A percentile compares a stretch with the other conserved stretches of the same genome.
Conservation (phyloP, 2,888 invertebrate genomes). For the Perizoma affinitatum region DNA sequence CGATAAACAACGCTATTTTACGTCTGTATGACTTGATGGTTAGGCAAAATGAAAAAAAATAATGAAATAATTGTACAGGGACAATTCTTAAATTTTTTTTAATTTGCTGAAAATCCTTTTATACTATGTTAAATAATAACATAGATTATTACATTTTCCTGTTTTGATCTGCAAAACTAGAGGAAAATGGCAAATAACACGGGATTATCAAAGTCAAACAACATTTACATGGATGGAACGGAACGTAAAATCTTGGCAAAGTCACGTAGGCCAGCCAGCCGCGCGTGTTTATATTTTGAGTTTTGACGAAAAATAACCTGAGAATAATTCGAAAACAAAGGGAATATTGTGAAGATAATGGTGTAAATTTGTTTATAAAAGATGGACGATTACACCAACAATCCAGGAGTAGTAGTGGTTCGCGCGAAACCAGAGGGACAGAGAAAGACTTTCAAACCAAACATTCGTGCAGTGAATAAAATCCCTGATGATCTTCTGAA, state of each 20-base stretch:
- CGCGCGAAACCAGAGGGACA: slow-evolving; percentile 89
- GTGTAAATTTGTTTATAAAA: slow-evolving; percentile 23
- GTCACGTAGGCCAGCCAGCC: slow-evolving; percentile 80
- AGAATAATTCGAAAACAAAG: slow-evolving; percentile 16
- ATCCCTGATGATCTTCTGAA: slow-evolving; percentile 92
- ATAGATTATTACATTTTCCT: no score
- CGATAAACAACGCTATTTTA: no score
- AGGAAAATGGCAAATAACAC: no score
- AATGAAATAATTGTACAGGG: no score
- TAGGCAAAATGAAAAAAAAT: no score
- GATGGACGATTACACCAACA: slow-evolving; percentile 68
- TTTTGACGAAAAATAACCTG: slow-evolving; percentile 52
- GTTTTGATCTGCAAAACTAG: no score
- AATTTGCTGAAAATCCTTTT: no score
- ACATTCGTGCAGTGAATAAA: slow-evolving; percentile 88
- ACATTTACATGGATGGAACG: slow-evolving; percentile 33
- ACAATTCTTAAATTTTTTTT: no score
- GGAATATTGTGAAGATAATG: slow-evolving; percentile 15
- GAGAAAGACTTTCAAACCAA: slow-evolving; percentile 91
- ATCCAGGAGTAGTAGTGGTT: slow-evolving; percentile 85
- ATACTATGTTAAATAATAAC: no score
- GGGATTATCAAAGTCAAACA: no score
- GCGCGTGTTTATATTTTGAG: slow-evolving; percentile 69
- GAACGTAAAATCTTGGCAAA: slow-evolving; percentile 56
- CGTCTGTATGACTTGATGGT: no score